Evolutionary conservation across 2,797 vertebrate genomes (phyloP).

Genomic region (Premnoplex brunnescens): DNA sequence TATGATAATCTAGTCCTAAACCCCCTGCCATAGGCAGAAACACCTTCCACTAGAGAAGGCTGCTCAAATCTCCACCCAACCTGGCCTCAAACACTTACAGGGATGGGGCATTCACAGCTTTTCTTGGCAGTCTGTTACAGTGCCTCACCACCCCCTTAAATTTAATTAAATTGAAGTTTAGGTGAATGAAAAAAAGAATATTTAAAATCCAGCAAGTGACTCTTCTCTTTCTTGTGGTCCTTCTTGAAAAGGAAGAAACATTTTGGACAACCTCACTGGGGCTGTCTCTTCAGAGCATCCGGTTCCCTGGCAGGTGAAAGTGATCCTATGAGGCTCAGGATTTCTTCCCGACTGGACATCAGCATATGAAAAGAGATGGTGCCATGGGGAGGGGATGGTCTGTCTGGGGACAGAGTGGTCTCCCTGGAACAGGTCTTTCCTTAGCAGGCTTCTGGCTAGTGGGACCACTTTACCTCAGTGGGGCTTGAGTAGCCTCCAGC

Average conservation of each 20-base stretch:
- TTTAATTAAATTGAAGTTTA: not conserved
- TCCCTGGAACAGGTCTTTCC: not conserved
- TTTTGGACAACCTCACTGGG: not conserved
- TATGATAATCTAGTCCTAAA: not conserved
- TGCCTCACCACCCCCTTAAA: not conserved
- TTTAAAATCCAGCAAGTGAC: not conserved
- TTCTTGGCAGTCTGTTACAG: not conserved
- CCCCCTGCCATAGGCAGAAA: fast-evolving
- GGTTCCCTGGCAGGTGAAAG: fast-evolving
- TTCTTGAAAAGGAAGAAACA: not conserved
- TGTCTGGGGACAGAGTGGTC: not conserved
- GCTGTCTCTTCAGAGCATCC: not conserved
- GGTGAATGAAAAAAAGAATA: not conserved
- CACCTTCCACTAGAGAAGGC: not conserved
- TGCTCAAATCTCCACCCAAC: not conserved
- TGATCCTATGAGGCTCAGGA: not conserved
- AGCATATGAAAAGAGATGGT: not conserved
- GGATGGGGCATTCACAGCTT: not conserved
- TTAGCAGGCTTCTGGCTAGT: not conserved
- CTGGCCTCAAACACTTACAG: not conserved
- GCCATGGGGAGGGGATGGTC: fast-evolving
- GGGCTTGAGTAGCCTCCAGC: not conserved
- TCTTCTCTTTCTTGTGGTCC: not conserved
- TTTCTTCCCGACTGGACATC: not conserved
- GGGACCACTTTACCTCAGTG: not conserved